Evolutionary conservation across 2,888 invertebrate genomes (phyloP).

Genomic region (Perizoma affinitatum): DNA sequence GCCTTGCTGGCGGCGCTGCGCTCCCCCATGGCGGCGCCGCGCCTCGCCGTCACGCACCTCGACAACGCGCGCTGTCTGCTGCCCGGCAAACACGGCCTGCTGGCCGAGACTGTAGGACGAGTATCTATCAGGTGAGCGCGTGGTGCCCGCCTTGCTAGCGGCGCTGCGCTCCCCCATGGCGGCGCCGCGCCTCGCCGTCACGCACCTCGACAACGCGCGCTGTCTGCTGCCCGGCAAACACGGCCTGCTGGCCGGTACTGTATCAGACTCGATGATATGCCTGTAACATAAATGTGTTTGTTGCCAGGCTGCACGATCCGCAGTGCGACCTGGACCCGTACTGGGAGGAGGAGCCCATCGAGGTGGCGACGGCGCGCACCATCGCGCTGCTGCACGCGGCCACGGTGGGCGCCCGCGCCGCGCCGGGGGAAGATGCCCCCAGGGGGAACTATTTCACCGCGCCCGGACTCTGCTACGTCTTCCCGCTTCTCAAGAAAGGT

Average conservation of each 20-base stretch:
- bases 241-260: too few species aligned
- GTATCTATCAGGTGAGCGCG: constrained; percentile 86
- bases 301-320: constrained; percentile 87
- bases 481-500: constrained; percentile 89
- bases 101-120: constrained; percentile 87
- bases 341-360: constrained; percentile 90
- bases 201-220: too few species aligned
- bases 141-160: constrained; percentile 22
- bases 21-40: background rate
- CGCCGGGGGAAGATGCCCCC: constrained; percentile 26
- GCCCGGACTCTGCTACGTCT: constrained; percentile 92
- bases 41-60: too few species aligned
- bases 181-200: too few species aligned
- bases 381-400: constrained; percentile 83
- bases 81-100: constrained; percentile 51
- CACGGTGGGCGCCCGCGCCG: constrained; percentile 56
- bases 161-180: too few species aligned
- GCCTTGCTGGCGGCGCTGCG: background rate
- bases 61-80: too few species aligned
- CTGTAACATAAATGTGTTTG: background rate
- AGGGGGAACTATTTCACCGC: constrained; percentile 81
- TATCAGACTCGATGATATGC: constrained; percentile 36
- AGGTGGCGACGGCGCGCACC: constrained; percentile 85
- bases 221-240: too few species aligned
- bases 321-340: constrained; percentile 90